Conservation (phyloP, 1,140 invertebrate species). For the Drosophila arawakana region DNA sequence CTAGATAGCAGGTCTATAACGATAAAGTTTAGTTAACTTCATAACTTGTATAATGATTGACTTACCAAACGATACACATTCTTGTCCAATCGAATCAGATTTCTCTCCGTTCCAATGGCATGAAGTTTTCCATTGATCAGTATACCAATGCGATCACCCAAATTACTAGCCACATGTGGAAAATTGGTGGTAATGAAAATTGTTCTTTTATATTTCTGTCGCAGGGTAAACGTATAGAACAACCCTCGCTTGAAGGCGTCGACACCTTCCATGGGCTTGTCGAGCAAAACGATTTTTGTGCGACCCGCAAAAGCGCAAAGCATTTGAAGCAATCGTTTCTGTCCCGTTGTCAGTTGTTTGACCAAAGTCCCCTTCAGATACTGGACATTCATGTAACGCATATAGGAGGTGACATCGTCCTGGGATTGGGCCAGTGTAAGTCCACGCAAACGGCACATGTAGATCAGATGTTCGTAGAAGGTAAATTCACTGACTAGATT, state of each 20-base stretch:
- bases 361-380: neutral
- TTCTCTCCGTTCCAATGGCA: constrained; percentile 1
- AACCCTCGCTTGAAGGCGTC: constrained; percentile 28
- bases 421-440: neutral
- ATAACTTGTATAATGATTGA: neutral
- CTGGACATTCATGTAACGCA: constrained; percentile 24
- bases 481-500: constrained; percentile 36
- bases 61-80: constrained; percentile 57
- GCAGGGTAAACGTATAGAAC: constrained; percentile 39
- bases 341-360: constrained; percentile 18
- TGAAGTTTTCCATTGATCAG: constrained; percentile 30
- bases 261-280: constrained; percentile 58
- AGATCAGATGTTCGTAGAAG: constrained; percentile 50
- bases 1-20: constrained; percentile 33
- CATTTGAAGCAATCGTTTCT: constrained; percentile 36
- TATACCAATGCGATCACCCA: constrained; percentile 55
- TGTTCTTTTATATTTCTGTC: constrained; percentile 23
- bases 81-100: constrained; percentile 13
- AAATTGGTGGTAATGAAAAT: constrained; percentile 54
- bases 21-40: no score
- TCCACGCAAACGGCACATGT: constrained; percentile 50
- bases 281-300: constrained; percentile 40
- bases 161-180: constrained; percentile 39
- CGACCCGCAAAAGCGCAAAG: constrained; percentile 57
- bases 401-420: constrained; percentile 16